A percentile compares a stretch with the other conserved stretches of the same genome.
Evolutionary conservation across 1,140 invertebrate genomes (phyloP).

Genomic region (Mya arenaria): DNA sequence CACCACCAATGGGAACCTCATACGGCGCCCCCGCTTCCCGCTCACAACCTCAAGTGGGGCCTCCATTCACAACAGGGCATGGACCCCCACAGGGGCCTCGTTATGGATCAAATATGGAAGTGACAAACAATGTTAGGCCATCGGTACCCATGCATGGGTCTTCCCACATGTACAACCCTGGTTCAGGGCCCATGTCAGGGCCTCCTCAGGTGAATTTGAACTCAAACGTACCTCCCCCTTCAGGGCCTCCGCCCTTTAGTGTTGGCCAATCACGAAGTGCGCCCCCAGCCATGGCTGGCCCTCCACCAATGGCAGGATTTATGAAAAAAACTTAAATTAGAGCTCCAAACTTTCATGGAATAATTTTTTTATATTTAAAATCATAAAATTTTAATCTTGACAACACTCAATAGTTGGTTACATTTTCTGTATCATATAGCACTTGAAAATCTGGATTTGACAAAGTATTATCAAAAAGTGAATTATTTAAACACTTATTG

Average conservation of each 20-base stretch:
- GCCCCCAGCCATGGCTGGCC: slow-evolving; percentile 81
- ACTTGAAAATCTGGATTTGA: too few relatives aligned
- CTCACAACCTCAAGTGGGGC: neutral
- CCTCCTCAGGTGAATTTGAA: slow-evolving; percentile 31
- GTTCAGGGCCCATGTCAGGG: slow-evolving; percentile 17
- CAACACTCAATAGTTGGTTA: too few relatives aligned
- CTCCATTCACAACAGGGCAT: neutral
- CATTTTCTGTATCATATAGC: too few relatives aligned
- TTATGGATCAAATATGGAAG: neutral
- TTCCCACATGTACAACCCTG: too few relatives aligned
- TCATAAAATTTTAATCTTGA: too few relatives aligned
- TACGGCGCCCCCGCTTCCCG: slow-evolving; percentile 11
- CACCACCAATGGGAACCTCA: slow-evolving; percentile 3
- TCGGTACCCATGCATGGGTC: neutral
- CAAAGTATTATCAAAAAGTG: too few relatives aligned
- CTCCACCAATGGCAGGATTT: slow-evolving; percentile 83
- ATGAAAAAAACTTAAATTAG: slow-evolving; percentile 53
- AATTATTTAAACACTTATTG: too few relatives aligned
- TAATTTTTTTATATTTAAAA: too few relatives aligned
- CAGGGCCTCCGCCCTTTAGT: slow-evolving; percentile 46
- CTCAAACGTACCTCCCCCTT: slow-evolving; percentile 27
- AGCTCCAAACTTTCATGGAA: too few relatives aligned
- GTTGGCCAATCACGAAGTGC: slow-evolving; percentile 77
- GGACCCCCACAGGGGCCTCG: slow-evolving; percentile 1
- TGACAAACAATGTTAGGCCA: neutral